Conservation (phyloP, 2,888 invertebrate genomes). For the Mimachlamys varia region DNA sequence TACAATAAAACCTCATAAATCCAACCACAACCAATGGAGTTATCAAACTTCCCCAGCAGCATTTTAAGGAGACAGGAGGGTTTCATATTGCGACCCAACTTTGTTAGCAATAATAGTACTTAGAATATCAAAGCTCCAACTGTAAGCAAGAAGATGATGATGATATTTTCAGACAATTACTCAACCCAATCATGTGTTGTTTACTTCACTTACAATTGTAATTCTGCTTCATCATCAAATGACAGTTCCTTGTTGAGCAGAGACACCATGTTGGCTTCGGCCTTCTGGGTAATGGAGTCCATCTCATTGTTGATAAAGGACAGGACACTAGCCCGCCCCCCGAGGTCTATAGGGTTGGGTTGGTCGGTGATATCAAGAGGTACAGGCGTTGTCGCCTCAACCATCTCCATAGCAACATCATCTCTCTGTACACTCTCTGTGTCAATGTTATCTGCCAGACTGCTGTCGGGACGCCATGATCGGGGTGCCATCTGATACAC, state of each 20-base stretch:
- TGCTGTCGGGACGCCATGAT: conserved; percentile 78
- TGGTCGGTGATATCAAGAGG: not conserved
- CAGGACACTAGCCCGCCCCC: not conserved
- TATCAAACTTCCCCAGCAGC: no score
- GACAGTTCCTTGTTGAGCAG: not conserved
- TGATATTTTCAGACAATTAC: no score
- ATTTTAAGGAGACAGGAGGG: no score
- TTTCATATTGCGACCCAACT: no score
- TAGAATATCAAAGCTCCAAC: no score
- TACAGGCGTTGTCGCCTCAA: not conserved
- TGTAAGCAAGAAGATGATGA: not conserved
- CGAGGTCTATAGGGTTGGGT: not conserved
- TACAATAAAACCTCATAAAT: no score
- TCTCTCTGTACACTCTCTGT: conserved; percentile 55
- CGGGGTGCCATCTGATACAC: conserved; percentile 79
- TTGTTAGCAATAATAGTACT: no score
- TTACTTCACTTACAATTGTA: not conserved
- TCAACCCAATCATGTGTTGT: no score
- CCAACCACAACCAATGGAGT: no score
- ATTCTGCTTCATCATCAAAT: not conserved
- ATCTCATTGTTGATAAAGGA: conserved; percentile 20
- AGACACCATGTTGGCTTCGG: conserved; percentile 18
- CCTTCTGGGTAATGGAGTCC: conserved; percentile 15
- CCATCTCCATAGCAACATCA: conserved; percentile 56
- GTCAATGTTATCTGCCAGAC: conserved; percentile 65